Base-by-base conservation (phyloP, 2,113 vertebrate genomes). In the Nettapus auritus region DNA sequence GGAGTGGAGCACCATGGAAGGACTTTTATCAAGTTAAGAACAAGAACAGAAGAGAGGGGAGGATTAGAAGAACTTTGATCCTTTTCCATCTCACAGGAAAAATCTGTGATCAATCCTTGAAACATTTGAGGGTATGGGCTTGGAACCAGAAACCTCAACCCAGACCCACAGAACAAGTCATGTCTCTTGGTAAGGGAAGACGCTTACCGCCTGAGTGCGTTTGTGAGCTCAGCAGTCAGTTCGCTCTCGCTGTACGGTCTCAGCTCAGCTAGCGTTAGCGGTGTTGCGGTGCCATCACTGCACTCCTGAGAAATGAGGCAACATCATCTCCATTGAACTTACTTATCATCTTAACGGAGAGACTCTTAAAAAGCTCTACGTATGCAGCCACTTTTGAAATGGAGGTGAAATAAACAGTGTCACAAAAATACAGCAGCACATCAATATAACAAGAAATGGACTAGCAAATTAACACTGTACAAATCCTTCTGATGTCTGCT, bases 161-260 rank as follows among this genome's bases (percentile, higher is more conserved):
- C 25, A 22, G 17, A 36, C 13, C 18, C 25, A 13, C 2, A 67
- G 28, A 42, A 40, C 14, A 64, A 57, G 26, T 10, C 4, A 8
- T 16, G 3, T 5, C 1, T 36, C 4, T 8, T 8, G 19, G 46
- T 1, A 9, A 64, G 38, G 26, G 50, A 77, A 56, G 33, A 13
- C n/a, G 42, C 98, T 97, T 95, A 99, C 99, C 98, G 94, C 34
- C 98, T 96, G 82, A 99, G 97, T 52, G 98, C 98, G 1, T 91
- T 98, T 48, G 98, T 96, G 28, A 99, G 97, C 79, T 99, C 98
- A 5, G 97, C 96, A 19, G 98, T 97, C 89, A 98, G 96, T 66
- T 99, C 98, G 5, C 93, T 97, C 74, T 99, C 98, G 2, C 66
- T 96, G 91, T 97, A 97, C 0, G 97, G 86, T 7, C 98, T 98